Base-by-base conservation (phyloP, 1,140 invertebrate species). In the Papilio dardanus region DNA sequence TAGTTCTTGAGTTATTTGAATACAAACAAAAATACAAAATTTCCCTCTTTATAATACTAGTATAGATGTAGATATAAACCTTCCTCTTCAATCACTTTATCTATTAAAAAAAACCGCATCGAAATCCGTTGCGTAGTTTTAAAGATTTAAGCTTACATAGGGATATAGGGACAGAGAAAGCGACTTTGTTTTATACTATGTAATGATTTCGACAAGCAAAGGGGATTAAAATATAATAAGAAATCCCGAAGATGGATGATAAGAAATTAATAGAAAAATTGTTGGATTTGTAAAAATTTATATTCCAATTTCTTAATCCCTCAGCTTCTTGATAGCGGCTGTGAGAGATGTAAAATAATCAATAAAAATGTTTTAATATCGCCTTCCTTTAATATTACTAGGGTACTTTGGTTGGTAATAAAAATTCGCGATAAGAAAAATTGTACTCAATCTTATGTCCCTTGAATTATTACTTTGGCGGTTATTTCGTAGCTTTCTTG, bases 341-440 rank as follows among this genome's bases (percentile, higher is more conserved):
- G 54, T 12, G 54, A 62, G 54, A 24, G 54, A 62, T 62, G 54
- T 62, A 30, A 62, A 62, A 62, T 62, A 62, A 62, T 62, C 54
- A 62, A 62, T 62, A 62, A 62, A 62, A 62, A 30, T 62, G 54
- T 62, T 28, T 28, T 62, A 62, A 28, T 28, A 62, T 62, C 24
- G 28, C 54, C 54, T 24, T 12, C 24, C 24, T 28, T 62, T 28
- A 28, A 62, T 62, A 62, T 62, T 14, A 62, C 54, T 21, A 62
- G 54, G 54, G 54, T 62, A 28, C 54, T 62, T 62, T 62, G 54
- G 54, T 28, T 28, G 10, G 54, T 62, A 62, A 62, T 62, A 62
- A 62, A 62, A 62, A 62, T 28, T 28, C n/a, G 24, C 24, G 21
- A 62, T 62, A 62, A 62, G 54, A 62, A 62, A 62, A 14, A 28